Base-by-base conservation (phyloP, 2,888 invertebrate species). In the Oscheius myriophilus region DNA sequence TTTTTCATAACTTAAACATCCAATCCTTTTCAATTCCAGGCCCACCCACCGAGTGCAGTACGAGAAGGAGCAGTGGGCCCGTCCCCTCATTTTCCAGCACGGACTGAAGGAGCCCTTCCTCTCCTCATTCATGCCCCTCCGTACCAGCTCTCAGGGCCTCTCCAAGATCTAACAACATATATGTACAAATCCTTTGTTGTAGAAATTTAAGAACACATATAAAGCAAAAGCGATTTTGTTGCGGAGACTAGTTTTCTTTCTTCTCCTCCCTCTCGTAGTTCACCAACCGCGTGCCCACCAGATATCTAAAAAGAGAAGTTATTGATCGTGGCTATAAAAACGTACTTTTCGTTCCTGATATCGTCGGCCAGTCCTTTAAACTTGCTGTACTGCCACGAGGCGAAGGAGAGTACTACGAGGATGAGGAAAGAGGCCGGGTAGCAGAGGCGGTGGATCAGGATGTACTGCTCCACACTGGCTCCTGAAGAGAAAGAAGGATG, bases 281-380 rank as follows among this genome's bases (percentile, higher is more conserved):
- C 39, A 97, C 96, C 78, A 98, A 90, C 79, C 96, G 90, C 84
- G 95, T 93, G 0, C 97, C 97, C 16, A 98, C 96, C 58, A 97
- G 90, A 89, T 97, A 90, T 81, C 90, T 89, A 84, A 33, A 84
- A 84, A 12, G 9, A 33, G 3, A 6, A 33, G 3, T 33, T 33
- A 39, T 45, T 23, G 42, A 42, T 43, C 41, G 43, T 7, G 54
- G n/a, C 6, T 9, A 4, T 39, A 42, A 11, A 12, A 25, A 65
- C 71, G 51, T 69, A 96, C 89, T 96, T 97, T 89, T 97, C 97
- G 89, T 98, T 97, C 89, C 96, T 96, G 86, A 98, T 98, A 88
- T 96, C 96, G 87, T 96, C 94, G 88, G 96, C 96, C 21, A 98
- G 89, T 85, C 94, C 93, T 84, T 91, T 92, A 89, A 98, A 94